phyloP scores from a whole-genome alignment of 2,797 vertebrate genomes.

The Garrulus glandarius region DNA sequence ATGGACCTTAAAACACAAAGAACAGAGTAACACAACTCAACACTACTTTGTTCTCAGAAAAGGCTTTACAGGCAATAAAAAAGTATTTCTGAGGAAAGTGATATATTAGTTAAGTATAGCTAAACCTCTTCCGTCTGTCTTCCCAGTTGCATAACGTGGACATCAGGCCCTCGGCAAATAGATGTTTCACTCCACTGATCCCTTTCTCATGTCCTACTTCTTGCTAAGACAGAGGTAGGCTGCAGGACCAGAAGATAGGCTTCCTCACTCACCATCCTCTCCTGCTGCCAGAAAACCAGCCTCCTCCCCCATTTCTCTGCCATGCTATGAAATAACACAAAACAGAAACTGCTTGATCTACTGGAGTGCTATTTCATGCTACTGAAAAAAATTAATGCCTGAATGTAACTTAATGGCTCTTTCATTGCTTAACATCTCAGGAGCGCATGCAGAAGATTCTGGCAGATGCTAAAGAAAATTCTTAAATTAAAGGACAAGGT shows the following conservation, averaged over 20 bases:
- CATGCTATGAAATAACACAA: not conserved
- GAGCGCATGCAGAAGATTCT: not conserved
- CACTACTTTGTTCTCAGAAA: not conserved
- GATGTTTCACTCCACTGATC: not conserved
- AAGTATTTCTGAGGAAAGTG: not conserved
- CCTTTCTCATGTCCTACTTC: not conserved
- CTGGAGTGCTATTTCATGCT: not conserved
- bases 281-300: not conserved
- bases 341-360: not conserved
- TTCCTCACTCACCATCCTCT: not conserved
- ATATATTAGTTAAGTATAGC: not conserved
- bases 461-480: conserved; percentile 6
- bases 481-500: conserved; percentile 12
- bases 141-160: not conserved
- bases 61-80: not conserved
- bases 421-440: conserved; percentile 18
- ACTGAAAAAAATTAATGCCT: not conserved
- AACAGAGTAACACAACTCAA: not conserved
- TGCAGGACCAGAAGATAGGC: not conserved
- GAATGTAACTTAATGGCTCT: not conserved
- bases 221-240: not conserved
- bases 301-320: not conserved
- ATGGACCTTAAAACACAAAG: not conserved
- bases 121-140: not conserved
- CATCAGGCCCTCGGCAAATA: not conserved